phyloP scores from a whole-genome alignment of 2,113 vertebrate species.

The Apaloderma vittatum region DNA sequence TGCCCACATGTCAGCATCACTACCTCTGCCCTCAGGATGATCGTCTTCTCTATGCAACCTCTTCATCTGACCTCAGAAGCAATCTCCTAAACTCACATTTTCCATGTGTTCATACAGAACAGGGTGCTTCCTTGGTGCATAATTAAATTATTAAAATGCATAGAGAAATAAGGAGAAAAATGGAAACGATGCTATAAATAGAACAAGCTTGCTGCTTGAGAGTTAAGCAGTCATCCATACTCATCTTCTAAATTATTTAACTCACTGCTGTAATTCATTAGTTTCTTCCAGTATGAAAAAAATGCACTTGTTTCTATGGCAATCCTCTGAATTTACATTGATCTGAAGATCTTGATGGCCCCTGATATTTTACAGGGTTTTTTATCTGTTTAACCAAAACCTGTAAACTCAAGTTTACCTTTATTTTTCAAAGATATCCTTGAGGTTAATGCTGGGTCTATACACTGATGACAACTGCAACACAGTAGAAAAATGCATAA shows the following conservation, averaged over 20 bases:
- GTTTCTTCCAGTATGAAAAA: not conserved
- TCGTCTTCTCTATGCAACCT: not conserved
- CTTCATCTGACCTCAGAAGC: not conserved
- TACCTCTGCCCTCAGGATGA: not conserved
- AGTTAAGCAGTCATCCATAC: not conserved
- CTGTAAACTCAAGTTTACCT: not conserved
- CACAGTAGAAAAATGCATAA: slow-evolving; percentile 57
- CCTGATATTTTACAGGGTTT: not conserved
- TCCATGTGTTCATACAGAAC: not conserved
- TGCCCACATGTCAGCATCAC: not conserved
- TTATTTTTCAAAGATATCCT: not conserved
- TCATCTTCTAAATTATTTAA: slow-evolving; percentile 55
- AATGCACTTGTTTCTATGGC: not conserved
- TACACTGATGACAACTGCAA: slow-evolving; percentile 6
- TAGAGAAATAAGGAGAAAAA: not conserved
- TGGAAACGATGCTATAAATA: not conserved
- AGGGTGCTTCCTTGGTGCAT: not conserved
- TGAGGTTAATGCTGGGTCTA: slow-evolving; percentile 2
- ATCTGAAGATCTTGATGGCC: not conserved
- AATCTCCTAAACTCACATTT: not conserved
- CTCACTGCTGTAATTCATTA: not conserved
- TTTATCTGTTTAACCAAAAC: not conserved
- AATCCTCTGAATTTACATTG: not conserved
- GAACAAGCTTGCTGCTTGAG: not conserved
- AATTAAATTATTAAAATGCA: slow-evolving; percentile 41